Conservation (phyloP, 2,113 vertebrate species). For the Gopherus flavomarginatus region DNA sequence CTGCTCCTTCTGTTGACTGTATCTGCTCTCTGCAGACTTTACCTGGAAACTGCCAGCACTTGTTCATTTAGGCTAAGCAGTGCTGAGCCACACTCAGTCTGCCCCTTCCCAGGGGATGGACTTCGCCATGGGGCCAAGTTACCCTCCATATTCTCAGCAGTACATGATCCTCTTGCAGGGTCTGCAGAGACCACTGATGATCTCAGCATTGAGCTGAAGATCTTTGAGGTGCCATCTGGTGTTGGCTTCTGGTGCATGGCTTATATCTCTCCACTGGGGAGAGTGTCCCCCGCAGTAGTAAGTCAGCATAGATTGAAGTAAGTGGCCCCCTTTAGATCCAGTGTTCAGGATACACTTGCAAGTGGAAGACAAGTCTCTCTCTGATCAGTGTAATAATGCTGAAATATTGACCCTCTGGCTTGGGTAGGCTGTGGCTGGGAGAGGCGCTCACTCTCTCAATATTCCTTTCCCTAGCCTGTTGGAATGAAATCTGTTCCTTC, state of each 20-base stretch:
- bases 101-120: neutral
- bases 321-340: neutral
- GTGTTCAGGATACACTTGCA: neutral
- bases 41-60: neutral
- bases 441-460: rapidly evolving
- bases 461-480: rapidly evolving
- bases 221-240: neutral
- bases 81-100: no score
- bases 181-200: neutral
- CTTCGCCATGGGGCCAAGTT: neutral
- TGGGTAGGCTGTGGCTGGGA: neutral
- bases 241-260: no score
- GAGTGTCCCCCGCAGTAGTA: rapidly evolving
- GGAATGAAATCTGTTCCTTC: rapidly evolving
- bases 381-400: neutral
- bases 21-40: neutral
- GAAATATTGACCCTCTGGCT: rapidly evolving
- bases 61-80: neutral
- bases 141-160: neutral
- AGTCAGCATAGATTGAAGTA: rapidly evolving
- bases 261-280: neutral
- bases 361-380: neutral
- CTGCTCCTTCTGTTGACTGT: neutral
- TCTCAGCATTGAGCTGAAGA: neutral
- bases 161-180: neutral